These are phyloP conservation scores for Forbesichthys papilliferus DNA, from an alignment of 2,113 vertebrate genomes.

Conservation along the genomic window DNA sequence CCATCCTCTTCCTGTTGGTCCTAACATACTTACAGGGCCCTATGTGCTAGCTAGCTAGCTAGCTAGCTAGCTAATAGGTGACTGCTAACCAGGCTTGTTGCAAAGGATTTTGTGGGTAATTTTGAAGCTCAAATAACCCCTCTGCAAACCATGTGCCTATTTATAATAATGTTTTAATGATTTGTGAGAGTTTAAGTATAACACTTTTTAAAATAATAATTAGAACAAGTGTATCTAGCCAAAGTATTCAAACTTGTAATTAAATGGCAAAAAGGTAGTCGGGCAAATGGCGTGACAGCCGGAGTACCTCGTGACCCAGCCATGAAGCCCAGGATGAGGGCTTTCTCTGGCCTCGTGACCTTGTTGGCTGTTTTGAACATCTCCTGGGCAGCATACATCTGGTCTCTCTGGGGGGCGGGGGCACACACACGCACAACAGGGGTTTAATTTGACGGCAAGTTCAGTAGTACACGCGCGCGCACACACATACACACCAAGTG, in stretches of 20 bases:
- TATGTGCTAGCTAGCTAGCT: too few relatives aligned
- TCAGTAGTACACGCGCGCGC: background rate
- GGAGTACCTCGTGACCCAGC: slow-evolving; percentile 93
- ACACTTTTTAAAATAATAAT: background rate
- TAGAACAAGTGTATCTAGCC: background rate
- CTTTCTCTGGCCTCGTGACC: slow-evolving; percentile 95
- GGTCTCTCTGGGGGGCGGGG: slow-evolving; percentile 83
- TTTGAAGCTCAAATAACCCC: too few relatives aligned
- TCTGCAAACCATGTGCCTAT: too few relatives aligned
- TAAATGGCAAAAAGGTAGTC: background rate
- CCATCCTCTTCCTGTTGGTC: too few relatives aligned
- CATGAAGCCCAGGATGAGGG: slow-evolving; percentile 98
- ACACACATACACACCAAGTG: background rate
- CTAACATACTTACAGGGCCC: too few relatives aligned
- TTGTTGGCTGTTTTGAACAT: slow-evolving; percentile 99
- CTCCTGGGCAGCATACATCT: slow-evolving; percentile 96
- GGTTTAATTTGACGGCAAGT: background rate
- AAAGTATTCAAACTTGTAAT: too few relatives aligned
- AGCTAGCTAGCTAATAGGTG: too few relatives aligned
- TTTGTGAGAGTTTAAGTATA: background rate
- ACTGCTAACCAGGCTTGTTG: too few relatives aligned
- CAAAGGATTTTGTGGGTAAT: too few relatives aligned
- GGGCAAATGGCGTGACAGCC: too few relatives aligned
- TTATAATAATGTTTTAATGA: too few relatives aligned
- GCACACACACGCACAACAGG: background rate